Conservation (phyloP, 2,797 vertebrate species). For the Propithecus perrieri region DNA sequence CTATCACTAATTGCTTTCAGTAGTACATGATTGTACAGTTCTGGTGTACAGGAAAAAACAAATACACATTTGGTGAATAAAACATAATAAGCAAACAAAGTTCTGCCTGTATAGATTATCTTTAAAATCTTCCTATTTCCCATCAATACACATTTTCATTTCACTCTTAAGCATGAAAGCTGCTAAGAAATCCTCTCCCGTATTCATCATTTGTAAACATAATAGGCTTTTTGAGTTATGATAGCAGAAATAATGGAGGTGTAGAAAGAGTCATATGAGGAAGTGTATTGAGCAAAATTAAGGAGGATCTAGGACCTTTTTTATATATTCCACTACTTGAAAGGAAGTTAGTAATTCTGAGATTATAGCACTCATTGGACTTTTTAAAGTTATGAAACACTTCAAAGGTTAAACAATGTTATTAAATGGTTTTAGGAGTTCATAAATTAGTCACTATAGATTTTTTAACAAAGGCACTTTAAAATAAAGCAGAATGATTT, state of each 20-base stretch:
- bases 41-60: neutral
- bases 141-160: neutral
- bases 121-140: neutral
- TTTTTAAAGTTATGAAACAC: constrained; percentile 71
- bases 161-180: neutral
- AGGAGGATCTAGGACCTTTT: neutral
- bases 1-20: neutral
- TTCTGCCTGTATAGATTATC: neutral
- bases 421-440: constrained; percentile 73
- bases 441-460: constrained; percentile 78
- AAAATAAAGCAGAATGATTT: constrained; percentile 75
- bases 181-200: neutral
- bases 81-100: neutral
- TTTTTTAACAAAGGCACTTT: constrained; percentile 77
- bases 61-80: neutral
- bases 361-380: constrained; percentile 52
- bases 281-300: constrained; percentile 37
- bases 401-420: constrained; percentile 73
- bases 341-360: constrained; percentile 73
- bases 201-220: neutral
- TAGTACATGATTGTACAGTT: neutral
- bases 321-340: neutral
- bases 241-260: neutral
- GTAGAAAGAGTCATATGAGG: neutral
- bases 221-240: neutral